Conservation (phyloP, 2,888 invertebrate species). For the Noctua janthina region DNA sequence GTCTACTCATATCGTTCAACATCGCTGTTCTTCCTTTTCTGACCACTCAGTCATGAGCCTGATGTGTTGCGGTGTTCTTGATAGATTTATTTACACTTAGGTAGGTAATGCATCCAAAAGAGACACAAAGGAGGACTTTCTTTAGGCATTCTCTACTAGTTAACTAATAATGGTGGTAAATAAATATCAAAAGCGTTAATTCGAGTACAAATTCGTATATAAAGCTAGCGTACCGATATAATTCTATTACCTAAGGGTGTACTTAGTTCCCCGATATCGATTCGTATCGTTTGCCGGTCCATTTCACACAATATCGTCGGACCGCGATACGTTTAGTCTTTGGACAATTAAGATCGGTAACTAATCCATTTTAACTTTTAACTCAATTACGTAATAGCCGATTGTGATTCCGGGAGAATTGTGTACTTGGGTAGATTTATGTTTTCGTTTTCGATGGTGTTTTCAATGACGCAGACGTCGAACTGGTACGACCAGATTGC, state of each 20-base stretch:
- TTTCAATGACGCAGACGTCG: neutral
- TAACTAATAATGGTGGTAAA: too few relatives aligned
- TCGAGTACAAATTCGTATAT: conserved; percentile 6
- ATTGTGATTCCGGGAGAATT: conserved; percentile 18
- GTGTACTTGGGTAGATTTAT: neutral
- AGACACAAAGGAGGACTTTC: too few relatives aligned
- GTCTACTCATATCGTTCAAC: too few relatives aligned
- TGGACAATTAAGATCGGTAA: conserved; percentile 44
- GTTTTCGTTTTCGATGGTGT: neutral
- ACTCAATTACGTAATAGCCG: conserved; percentile 32
- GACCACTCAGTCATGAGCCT: neutral
- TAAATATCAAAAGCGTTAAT: neutral
- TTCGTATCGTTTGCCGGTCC: conserved; percentile 48
- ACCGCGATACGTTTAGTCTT: conserved; percentile 43
- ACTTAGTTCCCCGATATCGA: conserved; percentile 41
- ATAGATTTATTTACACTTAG: neutral
- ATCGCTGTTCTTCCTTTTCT: neutral
- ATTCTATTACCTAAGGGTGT: conserved; percentile 41
- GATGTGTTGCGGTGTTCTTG: neutral
- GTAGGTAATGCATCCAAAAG: too few relatives aligned
- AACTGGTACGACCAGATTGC: neutral
- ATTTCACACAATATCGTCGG: conserved; percentile 50
- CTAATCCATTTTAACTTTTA: conserved; percentile 32
- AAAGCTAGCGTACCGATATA: conserved; percentile 26
- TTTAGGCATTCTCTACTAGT: too few relatives aligned